Percentiles rank a stretch among this genome's conserved stretches.
Evolutionary conservation across 2,888 invertebrate species (phyloP).

Genomic region (Tubulanus polymorphus): DNA sequence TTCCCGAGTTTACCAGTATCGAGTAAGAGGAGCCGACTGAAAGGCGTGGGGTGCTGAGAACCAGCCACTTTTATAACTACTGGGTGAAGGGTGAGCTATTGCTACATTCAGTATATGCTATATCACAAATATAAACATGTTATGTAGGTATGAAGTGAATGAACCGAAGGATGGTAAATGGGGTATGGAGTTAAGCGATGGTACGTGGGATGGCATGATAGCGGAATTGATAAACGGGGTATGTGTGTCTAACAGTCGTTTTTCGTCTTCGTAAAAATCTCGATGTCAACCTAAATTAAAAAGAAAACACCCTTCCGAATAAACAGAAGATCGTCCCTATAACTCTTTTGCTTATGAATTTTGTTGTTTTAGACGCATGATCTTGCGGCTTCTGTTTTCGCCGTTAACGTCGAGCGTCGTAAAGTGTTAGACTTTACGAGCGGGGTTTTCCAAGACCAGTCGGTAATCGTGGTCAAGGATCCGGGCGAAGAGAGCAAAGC

Average conservation of each 20-base stretch:
- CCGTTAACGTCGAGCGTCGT: background rate
- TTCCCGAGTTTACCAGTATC: too few relatives aligned
- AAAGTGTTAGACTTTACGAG: background rate
- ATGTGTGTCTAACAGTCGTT: too few relatives aligned
- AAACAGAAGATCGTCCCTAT: too few relatives aligned
- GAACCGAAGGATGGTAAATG: conserved; percentile 17
- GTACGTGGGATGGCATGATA: conserved; percentile 20
- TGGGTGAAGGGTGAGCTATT: too few relatives aligned
- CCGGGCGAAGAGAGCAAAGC: background rate
- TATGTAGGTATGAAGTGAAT: conserved; percentile 13
- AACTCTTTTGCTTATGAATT: background rate
- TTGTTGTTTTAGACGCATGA: background rate
- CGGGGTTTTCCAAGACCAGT: background rate
- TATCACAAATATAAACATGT: too few relatives aligned
- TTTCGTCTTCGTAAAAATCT: too few relatives aligned
- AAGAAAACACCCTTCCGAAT: too few relatives aligned
- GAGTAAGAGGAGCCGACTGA: too few relatives aligned
- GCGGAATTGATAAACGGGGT: conserved; percentile 12
- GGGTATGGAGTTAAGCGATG: conserved; percentile 12
- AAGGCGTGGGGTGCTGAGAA: too few relatives aligned
- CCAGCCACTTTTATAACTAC: too few relatives aligned
- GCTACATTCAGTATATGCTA: too few relatives aligned
- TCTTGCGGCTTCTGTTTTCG: background rate
- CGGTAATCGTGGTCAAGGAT: background rate
- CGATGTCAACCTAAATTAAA: too few relatives aligned